These are phyloP conservation scores for Sarcophaga variegata DNA, from an alignment of 2,888 invertebrate genomes.

Conservation along the genomic window DNA sequence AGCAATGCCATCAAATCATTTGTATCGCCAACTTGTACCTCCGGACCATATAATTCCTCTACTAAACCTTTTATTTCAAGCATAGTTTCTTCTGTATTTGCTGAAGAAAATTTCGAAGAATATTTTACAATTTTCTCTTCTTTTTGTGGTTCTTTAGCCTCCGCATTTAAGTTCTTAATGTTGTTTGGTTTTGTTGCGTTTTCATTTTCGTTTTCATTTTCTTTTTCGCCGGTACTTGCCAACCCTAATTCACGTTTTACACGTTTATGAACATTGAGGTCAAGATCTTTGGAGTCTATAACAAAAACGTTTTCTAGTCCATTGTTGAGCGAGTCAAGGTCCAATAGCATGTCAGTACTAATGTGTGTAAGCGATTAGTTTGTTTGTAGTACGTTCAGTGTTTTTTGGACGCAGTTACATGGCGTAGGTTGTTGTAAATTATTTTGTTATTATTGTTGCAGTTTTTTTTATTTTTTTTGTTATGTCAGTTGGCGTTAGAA, in stretches of 20 bases:
- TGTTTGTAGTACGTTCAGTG: neutral
- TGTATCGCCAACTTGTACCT: conserved; percentile 24
- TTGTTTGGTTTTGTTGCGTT: conserved; percentile 17
- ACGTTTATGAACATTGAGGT: conserved; percentile 67
- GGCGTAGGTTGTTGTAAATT: conserved; percentile 17
- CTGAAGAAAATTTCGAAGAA: conserved; percentile 59
- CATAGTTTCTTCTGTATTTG: conserved; percentile 58
- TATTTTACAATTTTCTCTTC: conserved; percentile 51
- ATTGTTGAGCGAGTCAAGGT: conserved; percentile 75
- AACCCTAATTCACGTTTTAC: conserved; percentile 68
- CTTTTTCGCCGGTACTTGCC: conserved; percentile 19
- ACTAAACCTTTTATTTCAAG: conserved; percentile 52
- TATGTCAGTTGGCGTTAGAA: conserved; percentile 41
- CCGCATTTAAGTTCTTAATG: conserved; percentile 12
- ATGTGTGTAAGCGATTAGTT: neutral
- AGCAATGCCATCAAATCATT: conserved; percentile 56
- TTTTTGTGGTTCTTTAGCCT: conserved; percentile 31
- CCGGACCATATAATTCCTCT: conserved; percentile 55
- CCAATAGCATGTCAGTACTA: conserved; percentile 69
- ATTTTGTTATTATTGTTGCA: conserved; percentile 61
- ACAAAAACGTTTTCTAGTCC: conserved; percentile 72
- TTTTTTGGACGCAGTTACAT: neutral
- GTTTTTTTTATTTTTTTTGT: conserved; percentile 68
- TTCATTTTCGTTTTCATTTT: neutral
- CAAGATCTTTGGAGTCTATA: conserved; percentile 61